Evolutionary conservation across 2,113 vertebrate genomes (phyloP).

Genomic region (Talpa occidentalis): DNA sequence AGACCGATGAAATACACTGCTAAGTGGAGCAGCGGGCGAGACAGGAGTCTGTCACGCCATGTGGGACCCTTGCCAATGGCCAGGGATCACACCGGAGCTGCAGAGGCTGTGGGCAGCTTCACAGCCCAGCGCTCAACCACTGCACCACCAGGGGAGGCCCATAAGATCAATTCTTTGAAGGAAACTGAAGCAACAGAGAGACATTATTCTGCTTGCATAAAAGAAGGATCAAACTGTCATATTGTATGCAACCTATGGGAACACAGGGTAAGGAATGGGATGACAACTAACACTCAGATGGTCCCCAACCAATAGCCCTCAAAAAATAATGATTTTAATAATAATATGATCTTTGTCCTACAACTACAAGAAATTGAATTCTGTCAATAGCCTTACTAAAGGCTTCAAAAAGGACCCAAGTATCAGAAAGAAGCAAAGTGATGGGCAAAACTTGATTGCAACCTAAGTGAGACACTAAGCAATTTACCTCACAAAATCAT

Average conservation of each 20-base stretch:
- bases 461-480: neutral
- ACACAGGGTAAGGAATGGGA: neutral
- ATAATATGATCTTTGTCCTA: neutral
- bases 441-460: neutral
- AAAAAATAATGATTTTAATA: too few species aligned
- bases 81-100: too few species aligned
- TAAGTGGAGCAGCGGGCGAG: too few species aligned
- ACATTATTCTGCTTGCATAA: neutral
- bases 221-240: neutral
- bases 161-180: neutral
- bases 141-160: too few species aligned
- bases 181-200: neutral
- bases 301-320: neutral
- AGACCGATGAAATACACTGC: too few species aligned
- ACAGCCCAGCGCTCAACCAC: too few species aligned
- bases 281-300: neutral
- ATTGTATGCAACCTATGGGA: neutral
- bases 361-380: neutral
- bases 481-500: neutral
- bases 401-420: neutral
- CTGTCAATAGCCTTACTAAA: neutral
- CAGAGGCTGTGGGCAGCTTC: too few species aligned
- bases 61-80: too few species aligned
- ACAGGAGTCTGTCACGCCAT: too few species aligned
- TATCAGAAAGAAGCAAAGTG: neutral